Percentiles rank a stretch among this genome's conserved stretches.
Evolutionary conservation across 2,113 vertebrate genomes (phyloP).

Genomic region (Eleginops maclovinus): DNA sequence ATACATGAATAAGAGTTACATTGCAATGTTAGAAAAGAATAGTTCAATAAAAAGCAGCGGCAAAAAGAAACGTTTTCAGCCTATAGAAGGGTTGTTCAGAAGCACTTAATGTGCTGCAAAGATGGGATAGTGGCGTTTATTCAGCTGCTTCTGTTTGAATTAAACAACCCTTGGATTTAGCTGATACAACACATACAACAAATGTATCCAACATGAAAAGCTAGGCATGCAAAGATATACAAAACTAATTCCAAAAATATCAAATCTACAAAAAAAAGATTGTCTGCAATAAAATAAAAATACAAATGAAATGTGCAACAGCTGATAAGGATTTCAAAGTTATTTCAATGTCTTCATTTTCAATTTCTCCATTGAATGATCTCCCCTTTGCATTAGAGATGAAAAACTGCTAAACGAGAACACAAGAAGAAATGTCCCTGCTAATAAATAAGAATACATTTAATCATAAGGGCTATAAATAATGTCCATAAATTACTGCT

Average conservation of each 20-base stretch:
- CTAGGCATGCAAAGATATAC: neutral
- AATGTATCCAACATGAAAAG: neutral
- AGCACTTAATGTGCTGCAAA: neutral
- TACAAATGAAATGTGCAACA: too few relatives aligned
- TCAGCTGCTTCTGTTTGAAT: neutral
- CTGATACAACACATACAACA: neutral
- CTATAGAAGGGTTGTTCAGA: neutral
- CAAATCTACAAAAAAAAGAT: too few relatives aligned
- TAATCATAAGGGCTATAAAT: conserved; percentile 1
- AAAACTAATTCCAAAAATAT: too few relatives aligned
- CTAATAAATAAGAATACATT: neutral
- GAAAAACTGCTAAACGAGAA: neutral
- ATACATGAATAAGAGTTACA: too few relatives aligned
- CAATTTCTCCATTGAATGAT: neutral
- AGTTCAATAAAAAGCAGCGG: too few relatives aligned
- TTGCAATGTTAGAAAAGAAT: too few relatives aligned
- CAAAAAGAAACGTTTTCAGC: too few relatives aligned
- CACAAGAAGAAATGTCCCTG: neutral
- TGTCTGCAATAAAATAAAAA: too few relatives aligned
- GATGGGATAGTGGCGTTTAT: neutral
- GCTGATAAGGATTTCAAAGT: neutral
- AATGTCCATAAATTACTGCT: conserved; percentile 1
- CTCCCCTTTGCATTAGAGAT: neutral
- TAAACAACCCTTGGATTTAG: neutral
- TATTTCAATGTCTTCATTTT: neutral